Conservation (phyloP, 2,113 vertebrate genomes). For the Pavo muticus region DNA sequence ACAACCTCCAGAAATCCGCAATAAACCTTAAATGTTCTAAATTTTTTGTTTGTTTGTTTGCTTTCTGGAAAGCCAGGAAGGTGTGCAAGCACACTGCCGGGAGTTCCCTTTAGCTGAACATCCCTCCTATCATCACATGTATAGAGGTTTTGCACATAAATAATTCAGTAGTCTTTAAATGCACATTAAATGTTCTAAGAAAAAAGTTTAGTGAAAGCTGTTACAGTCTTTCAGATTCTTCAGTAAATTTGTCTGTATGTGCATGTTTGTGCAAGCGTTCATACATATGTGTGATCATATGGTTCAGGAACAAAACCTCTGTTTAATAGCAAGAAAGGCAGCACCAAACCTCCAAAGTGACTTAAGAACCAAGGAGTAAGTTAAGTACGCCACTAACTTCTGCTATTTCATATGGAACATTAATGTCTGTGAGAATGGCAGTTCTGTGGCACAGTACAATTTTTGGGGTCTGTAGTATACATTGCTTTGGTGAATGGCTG, state of each 20-base stretch:
- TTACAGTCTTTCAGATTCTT: background rate
- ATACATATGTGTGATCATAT: fast-evolving
- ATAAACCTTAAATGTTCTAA: background rate
- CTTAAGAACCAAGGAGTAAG: background rate
- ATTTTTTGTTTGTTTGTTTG: background rate
- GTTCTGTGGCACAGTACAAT: background rate
- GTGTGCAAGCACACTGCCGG: background rate
- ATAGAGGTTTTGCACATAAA: background rate
- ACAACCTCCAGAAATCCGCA: background rate
- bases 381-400: background rate
- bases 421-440: fast-evolving
- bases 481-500: background rate
- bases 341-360: background rate
- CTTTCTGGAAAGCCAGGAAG: background rate
- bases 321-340: background rate
- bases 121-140: background rate
- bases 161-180: background rate
- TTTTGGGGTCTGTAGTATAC: background rate
- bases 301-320: background rate
- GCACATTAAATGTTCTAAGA: background rate
- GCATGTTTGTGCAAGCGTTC: fast-evolving
- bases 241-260: background rate
- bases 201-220: background rate
- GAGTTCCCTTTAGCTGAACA: background rate
- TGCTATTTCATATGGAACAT: fast-evolving